Base-by-base conservation (phyloP, 2,797 vertebrate species). In the Periparus ater region DNA sequence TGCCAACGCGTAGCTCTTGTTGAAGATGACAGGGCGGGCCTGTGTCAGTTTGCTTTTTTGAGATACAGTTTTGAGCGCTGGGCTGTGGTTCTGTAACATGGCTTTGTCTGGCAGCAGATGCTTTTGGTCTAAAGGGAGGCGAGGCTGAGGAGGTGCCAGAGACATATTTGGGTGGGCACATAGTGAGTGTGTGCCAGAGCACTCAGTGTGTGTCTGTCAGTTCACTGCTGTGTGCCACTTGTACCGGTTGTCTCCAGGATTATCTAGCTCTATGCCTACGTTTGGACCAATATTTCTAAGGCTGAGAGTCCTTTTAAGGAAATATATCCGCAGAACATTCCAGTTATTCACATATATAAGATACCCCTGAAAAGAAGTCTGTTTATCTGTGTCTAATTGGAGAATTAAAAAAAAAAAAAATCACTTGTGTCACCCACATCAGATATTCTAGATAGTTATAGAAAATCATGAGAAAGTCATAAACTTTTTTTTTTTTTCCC, bases 201-300 rank as follows among this genome's bases (percentile, higher is more conserved):
- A 4, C 26, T 17, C 10, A 3, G 2, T 16, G 51, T 32, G 53
- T 23, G 25, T 19, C 44, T 79, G 40, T 20, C n/a, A 40, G 25
- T 16, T 38, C 17, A 0, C 30, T 27, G 11, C 32, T 32, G 12
- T 8, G 32, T 40, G 14, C 15, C 21, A 0, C 26, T 19, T 7
- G 38, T 36, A 23, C 13, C 8, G 1, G 5, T 14, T 47, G 21
- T 34, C 50, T 34, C 17, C 20, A 9, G 38, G 23, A 4, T 65
- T 58, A 3, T 3, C 21, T 11, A 34, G 29, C 3, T 57, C 5
- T 32, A 22, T 73, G 29, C 6, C 19, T n/a, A 0, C 0, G 0
- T 36, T 65, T 68, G 44, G 19, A 32, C 17, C 26, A 5, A 11
- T 29, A 1, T 74, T 84, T 71, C 10, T 38, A 5, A 34, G 7